Evolutionary conservation across 1,140 invertebrate species (phyloP).

Genomic region (Trissolcus basalis): DNA sequence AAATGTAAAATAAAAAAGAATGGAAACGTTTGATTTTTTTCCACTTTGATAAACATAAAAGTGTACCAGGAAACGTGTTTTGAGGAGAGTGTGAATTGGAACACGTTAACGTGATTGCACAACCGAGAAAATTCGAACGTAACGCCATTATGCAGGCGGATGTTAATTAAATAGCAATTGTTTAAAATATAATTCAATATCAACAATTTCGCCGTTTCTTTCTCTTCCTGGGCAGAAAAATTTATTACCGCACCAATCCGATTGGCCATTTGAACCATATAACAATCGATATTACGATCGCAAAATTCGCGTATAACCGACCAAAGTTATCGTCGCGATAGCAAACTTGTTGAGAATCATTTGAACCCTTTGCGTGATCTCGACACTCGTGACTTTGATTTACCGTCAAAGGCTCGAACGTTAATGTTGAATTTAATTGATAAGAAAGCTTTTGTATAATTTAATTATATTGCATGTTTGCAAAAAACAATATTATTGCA

Average conservation of each 20-base stretch:
- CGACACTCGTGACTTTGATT: constrained; percentile 10
- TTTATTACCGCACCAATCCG: too few relatives aligned
- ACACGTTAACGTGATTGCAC: constrained; percentile 1
- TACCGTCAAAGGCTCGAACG: background rate
- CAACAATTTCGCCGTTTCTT: too few relatives aligned
- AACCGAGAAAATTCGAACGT: constrained; percentile 3
- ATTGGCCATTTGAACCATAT: too few relatives aligned
- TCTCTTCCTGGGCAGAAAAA: too few relatives aligned
- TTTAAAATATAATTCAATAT: too few relatives aligned
- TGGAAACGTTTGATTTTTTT: background rate
- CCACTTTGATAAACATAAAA: background rate
- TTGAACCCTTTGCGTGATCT: constrained; percentile 36
- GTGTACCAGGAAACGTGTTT: background rate
- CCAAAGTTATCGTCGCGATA: constrained; percentile 22
- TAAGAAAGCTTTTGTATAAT: too few relatives aligned
- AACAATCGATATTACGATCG: constrained; percentile 14
- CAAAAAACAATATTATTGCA: too few relatives aligned
- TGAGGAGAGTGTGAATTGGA: constrained; percentile 2
- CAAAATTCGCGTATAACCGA: constrained; percentile 1
- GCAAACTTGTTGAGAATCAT: constrained; percentile 23
- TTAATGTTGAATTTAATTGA: too few relatives aligned
- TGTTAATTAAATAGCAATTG: background rate
- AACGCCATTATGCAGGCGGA: background rate
- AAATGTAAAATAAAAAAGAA: background rate
- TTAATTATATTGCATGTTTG: too few relatives aligned